Evolutionary conservation across 2,797 vertebrate genomes (phyloP).

Genomic region (Avahi laniger): DNA sequence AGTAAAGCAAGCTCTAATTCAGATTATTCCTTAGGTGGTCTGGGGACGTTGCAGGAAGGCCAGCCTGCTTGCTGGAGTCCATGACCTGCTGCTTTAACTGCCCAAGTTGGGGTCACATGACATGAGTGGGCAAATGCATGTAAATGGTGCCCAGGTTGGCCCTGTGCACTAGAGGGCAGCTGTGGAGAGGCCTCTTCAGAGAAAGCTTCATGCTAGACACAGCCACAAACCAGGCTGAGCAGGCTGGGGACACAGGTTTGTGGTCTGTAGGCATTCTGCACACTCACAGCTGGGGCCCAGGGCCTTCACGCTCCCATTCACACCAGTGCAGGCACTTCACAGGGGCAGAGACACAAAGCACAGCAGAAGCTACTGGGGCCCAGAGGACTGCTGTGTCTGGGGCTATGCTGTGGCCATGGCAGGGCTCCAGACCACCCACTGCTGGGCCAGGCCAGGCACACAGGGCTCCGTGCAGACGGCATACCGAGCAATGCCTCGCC

Average conservation of each 20-base stretch:
- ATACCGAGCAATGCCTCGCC: not conserved
- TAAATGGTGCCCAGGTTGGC: not conserved
- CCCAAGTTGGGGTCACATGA: not conserved
- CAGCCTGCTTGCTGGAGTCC: not conserved
- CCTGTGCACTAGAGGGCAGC: not conserved
- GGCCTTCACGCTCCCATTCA: not conserved
- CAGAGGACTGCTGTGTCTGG: not conserved
- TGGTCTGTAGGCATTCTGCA: not conserved
- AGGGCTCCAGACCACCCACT: not conserved
- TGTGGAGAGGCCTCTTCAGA: not conserved
- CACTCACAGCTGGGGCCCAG: not conserved
- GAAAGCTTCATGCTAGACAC: not conserved
- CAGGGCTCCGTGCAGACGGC: not conserved
- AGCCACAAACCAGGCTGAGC: not conserved
- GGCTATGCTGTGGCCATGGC: not conserved
- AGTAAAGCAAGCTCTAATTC: not conserved
- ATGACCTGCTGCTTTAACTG: not conserved
- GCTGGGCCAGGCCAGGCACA: not conserved
- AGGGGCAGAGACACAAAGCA: not conserved
- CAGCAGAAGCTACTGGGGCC: not conserved
- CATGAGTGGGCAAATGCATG: too few species aligned
- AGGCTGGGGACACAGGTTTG: not conserved
- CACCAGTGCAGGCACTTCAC: not conserved
- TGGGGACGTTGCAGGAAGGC: not conserved
- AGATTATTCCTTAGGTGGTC: not conserved